Evolutionary conservation across 2,797 vertebrate species (phyloP), one percentile per base, ranked within the genome.

Genomic region (Malacoctenus gilli): DNA sequence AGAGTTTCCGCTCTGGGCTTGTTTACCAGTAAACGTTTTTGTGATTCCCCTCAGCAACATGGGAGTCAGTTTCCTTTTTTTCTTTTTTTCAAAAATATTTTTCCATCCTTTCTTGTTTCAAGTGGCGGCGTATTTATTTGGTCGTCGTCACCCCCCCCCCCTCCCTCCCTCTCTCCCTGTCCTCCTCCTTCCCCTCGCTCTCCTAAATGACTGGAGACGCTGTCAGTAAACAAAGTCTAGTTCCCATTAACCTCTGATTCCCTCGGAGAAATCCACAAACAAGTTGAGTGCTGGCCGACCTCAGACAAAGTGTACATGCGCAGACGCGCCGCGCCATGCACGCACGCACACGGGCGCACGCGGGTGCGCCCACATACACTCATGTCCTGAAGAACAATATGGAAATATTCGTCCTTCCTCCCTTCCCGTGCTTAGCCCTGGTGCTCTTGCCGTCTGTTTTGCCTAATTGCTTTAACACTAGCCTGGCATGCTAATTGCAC

Each of bases 391-490:
- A 85, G 80, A 89, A 83, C 72, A 85, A 89, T 89, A 90, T 89
- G 86, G 77, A 91, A 91, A 92, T 89, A 41, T 59, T 64, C 68
- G 77, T 85, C 86, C 85, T 87, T 89, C 75, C 85, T 87, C 70
- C 58, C 68, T 72, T 80, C 67, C 75, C 36, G 19, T 79, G 80
- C 77, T 86, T 82, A 82, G 88, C 87, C 85, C 78, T 68, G 75
- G 72, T 86, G 84, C 85, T 89, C 84, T 61, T 83, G 80, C 90
- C 82, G 86, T 91, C 90, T 89, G 89, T 88, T 92, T 88, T 88
- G 85, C 86, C 90, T 93, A 93, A 93, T 92, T 91, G 89, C 89
- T 88, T 89, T 88, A 91, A 87, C 86, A 82, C 85, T 91, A 89
- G 86, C 89, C 83, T 55, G 88, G 89, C 88, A 92, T 92, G 87